Percentiles rank a stretch among this genome's conserved stretches.
phyloP scores from a whole-genome alignment of 2,113 vertebrate species.

The Gambusia affinis region DNA sequence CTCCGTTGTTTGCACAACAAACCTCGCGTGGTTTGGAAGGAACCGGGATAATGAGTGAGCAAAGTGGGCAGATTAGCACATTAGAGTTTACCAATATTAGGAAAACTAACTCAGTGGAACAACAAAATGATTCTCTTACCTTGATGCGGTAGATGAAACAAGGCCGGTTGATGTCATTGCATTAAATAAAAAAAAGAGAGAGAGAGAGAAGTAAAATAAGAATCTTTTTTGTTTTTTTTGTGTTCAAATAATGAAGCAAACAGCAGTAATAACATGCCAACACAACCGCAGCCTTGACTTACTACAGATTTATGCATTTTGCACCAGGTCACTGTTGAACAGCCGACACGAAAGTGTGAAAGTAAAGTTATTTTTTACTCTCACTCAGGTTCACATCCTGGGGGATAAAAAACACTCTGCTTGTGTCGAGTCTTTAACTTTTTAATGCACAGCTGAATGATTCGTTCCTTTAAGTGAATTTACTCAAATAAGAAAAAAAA shows the following conservation, averaged over 20 bases:
- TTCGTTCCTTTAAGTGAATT: too few species aligned
- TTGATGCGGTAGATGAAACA: constrained; percentile 31
- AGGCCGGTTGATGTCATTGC: constrained; percentile 21
- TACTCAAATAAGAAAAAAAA: too few species aligned
- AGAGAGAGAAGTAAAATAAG: constrained; percentile 28
- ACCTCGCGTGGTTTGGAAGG: constrained; percentile 11
- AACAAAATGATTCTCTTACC: constrained; percentile 60
- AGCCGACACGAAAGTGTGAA: too few species aligned
- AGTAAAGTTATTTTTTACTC: too few species aligned
- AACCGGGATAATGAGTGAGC: constrained; percentile 11
- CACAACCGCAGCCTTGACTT: not conserved
- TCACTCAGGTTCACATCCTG: too few species aligned
- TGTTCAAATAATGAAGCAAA: not conserved
- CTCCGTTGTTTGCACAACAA: not conserved
- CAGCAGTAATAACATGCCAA: not conserved
- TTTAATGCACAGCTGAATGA: too few species aligned
- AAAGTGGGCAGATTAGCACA: too few species aligned
- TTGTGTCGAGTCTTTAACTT: too few species aligned
- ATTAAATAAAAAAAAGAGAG: constrained; percentile 15
- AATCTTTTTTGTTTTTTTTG: not conserved
- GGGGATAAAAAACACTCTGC: too few species aligned
- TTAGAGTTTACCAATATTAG: not conserved
- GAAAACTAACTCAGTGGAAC: not conserved
- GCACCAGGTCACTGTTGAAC: too few species aligned
- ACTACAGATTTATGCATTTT: too few species aligned